Conservation (phyloP, 2,888 invertebrate species). For the Drosophila paracracens region DNA sequence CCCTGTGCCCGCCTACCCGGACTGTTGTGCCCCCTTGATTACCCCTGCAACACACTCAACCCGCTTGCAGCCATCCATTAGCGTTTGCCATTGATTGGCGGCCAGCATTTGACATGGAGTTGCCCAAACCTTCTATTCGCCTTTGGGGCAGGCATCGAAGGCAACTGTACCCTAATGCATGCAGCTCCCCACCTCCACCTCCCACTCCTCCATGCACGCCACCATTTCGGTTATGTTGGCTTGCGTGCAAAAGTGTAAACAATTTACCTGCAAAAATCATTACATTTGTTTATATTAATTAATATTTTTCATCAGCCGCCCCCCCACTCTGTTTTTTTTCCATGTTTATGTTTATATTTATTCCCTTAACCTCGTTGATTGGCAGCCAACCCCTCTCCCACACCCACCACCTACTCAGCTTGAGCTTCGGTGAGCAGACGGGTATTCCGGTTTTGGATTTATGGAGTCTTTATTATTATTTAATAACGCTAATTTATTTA, state of each 20-base stretch:
- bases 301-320: constrained; percentile 53
- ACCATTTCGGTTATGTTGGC: constrained; percentile 24
- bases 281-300: constrained; percentile 74
- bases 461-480: no score
- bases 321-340: neutral
- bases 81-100: constrained; percentile 59
- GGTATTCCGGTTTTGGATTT: neutral
- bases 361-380: constrained; percentile 16
- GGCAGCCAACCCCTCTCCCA: constrained; percentile 2
- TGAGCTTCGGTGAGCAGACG: neutral
- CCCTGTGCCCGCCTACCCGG: neutral
- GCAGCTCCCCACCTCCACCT: neutral
- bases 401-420: neutral
- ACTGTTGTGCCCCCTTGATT: constrained; percentile 1
- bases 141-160: neutral
- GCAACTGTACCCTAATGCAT: constrained; percentile 1
- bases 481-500: neutral
- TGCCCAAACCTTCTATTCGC: neutral
- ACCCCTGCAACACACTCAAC: neutral
- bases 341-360: constrained; percentile 13
- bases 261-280: constrained; percentile 52
- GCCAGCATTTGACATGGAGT: constrained; percentile 48
- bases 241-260: constrained; percentile 65
- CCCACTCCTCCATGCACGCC: neutral
- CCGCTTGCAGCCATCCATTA: constrained; percentile 15